Evolutionary conservation across 1,140 invertebrate species (phyloP), one percentile per base, ranked within the genome.

Genomic region (Patella vulgata): DNA sequence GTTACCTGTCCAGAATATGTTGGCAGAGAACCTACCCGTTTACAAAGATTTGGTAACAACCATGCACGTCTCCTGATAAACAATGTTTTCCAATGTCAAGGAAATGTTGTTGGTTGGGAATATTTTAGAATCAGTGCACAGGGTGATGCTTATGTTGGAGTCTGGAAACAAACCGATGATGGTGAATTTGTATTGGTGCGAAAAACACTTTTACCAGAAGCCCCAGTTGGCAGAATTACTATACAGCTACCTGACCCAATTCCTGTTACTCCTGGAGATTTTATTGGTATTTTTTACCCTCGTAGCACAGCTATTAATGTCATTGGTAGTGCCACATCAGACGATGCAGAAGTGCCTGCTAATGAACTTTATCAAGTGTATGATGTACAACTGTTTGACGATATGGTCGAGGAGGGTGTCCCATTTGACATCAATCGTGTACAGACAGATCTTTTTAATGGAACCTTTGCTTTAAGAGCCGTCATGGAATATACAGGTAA

Each of bases 201-300:
- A 17, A 73, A 73, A 50, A 72, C 77, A 5, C 55, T 63, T 28
- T 55, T 80, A 14, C 70, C 74, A 11, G 55, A 71, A 2, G 73
- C 58, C 9, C 58, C 63, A 11, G 62, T 74, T n/a, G 80, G 80
- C 9, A 64, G 66, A 48, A 66, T 63, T 25, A 61, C 39, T 0
- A 70, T 80, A 1, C n/a, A 51, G 2, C 33, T 69, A 2, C 31
- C 59, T 8, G 25, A 11, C 8, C 78, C 74, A 28, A 68, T 78
- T 21, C 1, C 33, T 4, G 80, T 80, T 0, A 64, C 73, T 23
- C 62, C 66, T 17, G 78, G 78, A n/a, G 80, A 82, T 57, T 72
- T 77, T 50, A 72, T 82, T 43, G 80, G 80, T 21, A 63, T 82
- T 6, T 80, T 78, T 58, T 82, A 82, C 50, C 66, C 74, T 2